A percentile compares a stretch with the other conserved stretches of the same genome.
Conservation (phyloP, 2,888 invertebrate species). For the Ephialtes manifestator region DNA sequence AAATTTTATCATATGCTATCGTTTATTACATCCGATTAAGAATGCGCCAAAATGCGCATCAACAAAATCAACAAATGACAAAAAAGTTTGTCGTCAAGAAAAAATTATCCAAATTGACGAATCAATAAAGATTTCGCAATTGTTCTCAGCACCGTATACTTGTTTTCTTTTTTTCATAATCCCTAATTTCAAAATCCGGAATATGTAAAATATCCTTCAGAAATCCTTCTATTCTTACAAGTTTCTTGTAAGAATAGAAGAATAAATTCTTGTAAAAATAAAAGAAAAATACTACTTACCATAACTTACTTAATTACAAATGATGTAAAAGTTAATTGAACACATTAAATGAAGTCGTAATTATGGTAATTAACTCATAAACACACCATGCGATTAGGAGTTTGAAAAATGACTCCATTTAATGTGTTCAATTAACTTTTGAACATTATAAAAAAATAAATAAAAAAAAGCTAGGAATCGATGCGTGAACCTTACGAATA, state of each 20-base stretch:
- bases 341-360: conserved; percentile 6
- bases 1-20: too few relatives aligned
- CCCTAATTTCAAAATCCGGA: conserved; percentile 9
- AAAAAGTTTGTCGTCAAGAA: conserved; percentile 8
- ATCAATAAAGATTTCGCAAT: conserved; percentile 8
- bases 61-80: conserved; percentile 9
- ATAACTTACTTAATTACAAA: conserved; percentile 7
- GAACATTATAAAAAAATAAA: too few relatives aligned
- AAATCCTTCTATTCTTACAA: neutral
- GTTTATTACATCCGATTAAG: too few relatives aligned
- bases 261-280: conserved; percentile 3
- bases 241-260: conserved; percentile 7
- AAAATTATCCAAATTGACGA: conserved; percentile 12
- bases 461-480: neutral
- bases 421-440: too few relatives aligned
- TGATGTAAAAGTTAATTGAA: conserved; percentile 6
- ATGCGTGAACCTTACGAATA: neutral
- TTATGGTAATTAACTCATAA: conserved; percentile 2
- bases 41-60: conserved; percentile 19
- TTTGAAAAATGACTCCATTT: neutral
- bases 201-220: conserved; percentile 4
- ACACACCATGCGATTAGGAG: conserved; percentile 6
- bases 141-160: conserved; percentile 9
- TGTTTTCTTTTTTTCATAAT: conserved; percentile 7
- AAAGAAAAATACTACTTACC: conserved; percentile 5